Evolutionary conservation across 2,888 invertebrate genomes (phyloP), one percentile per base, ranked within the genome.

Genomic region (Drosophila setosimentum): DNA sequence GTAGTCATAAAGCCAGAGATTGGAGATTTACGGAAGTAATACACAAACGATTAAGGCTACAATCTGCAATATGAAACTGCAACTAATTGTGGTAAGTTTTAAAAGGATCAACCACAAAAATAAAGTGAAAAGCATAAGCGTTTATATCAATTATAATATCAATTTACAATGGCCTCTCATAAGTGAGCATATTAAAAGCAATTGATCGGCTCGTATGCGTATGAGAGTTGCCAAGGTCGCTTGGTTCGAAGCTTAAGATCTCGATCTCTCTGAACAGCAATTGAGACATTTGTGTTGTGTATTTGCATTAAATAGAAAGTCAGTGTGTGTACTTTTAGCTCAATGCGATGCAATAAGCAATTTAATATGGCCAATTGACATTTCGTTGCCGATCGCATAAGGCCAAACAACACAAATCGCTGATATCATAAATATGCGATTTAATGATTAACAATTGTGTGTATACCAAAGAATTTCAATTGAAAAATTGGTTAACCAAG

Each of bases 241-340:
- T 87, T 42, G 69, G 79, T 77, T 81, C 29, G 27, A 49, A 66
- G 77, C 78, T 73, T 80, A 82, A 77, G 64, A 77, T 77, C 78
- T 77, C 65, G 62, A 54, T 50, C 45, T 51, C 53, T 37, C 35
- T 29, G 67, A 60, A 37, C 50, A 35, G n/a, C 53, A 53, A 72
- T 63, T 70, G 64, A 76, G 69, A 50, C 68, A 71, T 72, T 81
- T 58, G 58, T 63, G 54, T 64, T 68, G 64, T 51, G 49, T 68
- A 88, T 85, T 85, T 83, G 82, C 88, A 85, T 85, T 85, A 82
- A 61, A 76, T 85, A 86, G 85, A 85, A 85, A 85, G 85, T 85
- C 75, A 32, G 51, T 70, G 70, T 69, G 73, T 76, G 62, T 70
- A 59, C 60, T 63, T 62, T 53, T 63, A 64, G 27, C 48, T 79